Base-by-base conservation (phyloP, 2,888 invertebrate species). In the Microplitis deprimator region DNA sequence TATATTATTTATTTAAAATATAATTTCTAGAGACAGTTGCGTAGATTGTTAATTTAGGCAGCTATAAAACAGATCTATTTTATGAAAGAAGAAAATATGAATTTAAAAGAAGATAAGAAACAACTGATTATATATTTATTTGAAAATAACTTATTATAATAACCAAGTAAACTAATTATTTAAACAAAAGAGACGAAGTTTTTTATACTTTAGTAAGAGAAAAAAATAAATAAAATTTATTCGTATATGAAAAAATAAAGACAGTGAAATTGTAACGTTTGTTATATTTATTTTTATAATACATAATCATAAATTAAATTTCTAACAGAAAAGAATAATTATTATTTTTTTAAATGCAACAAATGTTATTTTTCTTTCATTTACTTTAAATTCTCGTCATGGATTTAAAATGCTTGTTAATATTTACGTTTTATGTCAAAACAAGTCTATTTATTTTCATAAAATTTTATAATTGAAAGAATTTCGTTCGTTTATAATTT, bases 1-100 rank as follows among this genome's bases (percentile, higher is more conserved):
- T 50, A 13, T 13, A 50, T 13, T 50, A 50, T 50, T 41, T 50
- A 13, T 50, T 50, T 50, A 13, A 13, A 50, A 13, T 50, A 50
- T 76, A 84, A 92, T 92, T 79, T 92, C 97, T 96, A 93, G 99
- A 89, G 99, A 99, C 90, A 99, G 99, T 0, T 99, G 99, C 99
- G 0, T 99, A 99, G 91, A 99, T 99, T 91, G 99, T 99, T 0
- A 99, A 99, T 90, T 91, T 99, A 75, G 99, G 99, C 77, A 98
- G 98, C 90, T 99, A 99, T 0, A 99, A 99, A 91, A 99, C 99
- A 79, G 99, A 99, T 92, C 91, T 99, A 86, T 99, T 99, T 91
- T 99, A 99, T 88, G 99, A 99, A 91, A 92, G 99, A 91, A 92
- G 99, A 86, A 99, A 99, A 92, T 99, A 99, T 92, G 99, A 99